phyloP scores from a whole-genome alignment of 2,888 invertebrate species.

The Beris chalybata region DNA sequence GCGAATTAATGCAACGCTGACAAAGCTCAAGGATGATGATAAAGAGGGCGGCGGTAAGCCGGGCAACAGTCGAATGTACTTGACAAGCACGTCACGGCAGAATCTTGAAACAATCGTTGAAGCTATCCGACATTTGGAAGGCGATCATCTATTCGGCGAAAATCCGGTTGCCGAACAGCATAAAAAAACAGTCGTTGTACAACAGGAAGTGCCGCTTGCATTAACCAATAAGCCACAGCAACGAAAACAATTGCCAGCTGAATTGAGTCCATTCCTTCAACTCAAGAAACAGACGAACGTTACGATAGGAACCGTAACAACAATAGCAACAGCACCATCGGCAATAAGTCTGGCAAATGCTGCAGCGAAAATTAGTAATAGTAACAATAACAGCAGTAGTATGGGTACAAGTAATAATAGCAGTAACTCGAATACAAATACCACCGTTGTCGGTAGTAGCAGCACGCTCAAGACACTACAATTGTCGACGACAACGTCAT shows the following conservation, averaged over 20 bases:
- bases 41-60: slow-evolving; percentile 18
- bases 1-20: slow-evolving; percentile 63
- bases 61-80: slow-evolving; percentile 56
- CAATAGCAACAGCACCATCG: slow-evolving; percentile 46
- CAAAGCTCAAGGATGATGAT: slow-evolving; percentile 50
- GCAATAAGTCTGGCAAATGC: slow-evolving; percentile 33
- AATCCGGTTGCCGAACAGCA: slow-evolving; percentile 54
- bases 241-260: slow-evolving; percentile 60
- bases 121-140: slow-evolving; percentile 96
- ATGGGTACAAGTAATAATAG: slow-evolving; percentile 42
- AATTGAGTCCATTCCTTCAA: slow-evolving; percentile 66
- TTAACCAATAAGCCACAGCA: slow-evolving; percentile 52
- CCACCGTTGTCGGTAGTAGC: slow-evolving; percentile 13
- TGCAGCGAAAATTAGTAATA: slow-evolving; percentile 38
- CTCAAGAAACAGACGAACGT: slow-evolving; percentile 57
- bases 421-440: slow-evolving; percentile 42
- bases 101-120: slow-evolving; percentile 98
- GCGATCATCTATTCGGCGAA: slow-evolving; percentile 89
- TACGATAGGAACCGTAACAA: slow-evolving; percentile 45
- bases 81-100: slow-evolving; percentile 75
- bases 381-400: slow-evolving; percentile 40
- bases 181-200: slow-evolving; percentile 45
- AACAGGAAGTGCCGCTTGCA: slow-evolving; percentile 63
- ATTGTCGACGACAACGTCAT: slow-evolving; percentile 5
- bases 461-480: slow-evolving; percentile 13